Evolutionary conservation across 2,113 vertebrate genomes (phyloP).

Genomic region (Accipiter cooperii): DNA sequence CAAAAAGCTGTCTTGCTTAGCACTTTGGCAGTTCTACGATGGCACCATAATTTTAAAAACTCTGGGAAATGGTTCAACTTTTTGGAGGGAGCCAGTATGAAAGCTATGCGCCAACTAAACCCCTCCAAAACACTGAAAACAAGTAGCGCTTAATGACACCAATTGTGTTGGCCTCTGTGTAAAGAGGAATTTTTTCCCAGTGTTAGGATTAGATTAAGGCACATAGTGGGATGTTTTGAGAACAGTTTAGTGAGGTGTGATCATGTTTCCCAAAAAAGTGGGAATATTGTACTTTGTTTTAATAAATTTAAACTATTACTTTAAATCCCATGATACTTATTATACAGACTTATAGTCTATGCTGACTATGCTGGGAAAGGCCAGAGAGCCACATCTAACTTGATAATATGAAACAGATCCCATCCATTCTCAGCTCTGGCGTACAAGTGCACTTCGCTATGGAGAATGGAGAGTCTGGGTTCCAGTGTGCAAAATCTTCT

Average conservation of each 20-base stretch:
- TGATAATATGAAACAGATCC: slow-evolving; percentile 50
- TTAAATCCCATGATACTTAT: slow-evolving; percentile 36
- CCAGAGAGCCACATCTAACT: slow-evolving; percentile 30
- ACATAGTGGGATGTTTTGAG: slow-evolving; percentile 37
- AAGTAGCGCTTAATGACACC: background rate
- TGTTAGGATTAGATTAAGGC: slow-evolving; percentile 46
- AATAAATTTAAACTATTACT: slow-evolving; percentile 46
- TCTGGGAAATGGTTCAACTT: background rate
- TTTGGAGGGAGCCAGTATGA: background rate
- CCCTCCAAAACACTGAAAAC: background rate
- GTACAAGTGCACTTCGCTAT: background rate
- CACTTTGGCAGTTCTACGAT: background rate
- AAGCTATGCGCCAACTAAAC: background rate
- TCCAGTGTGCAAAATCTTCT: slow-evolving; percentile 15
- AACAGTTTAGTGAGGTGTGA: slow-evolving; percentile 53
- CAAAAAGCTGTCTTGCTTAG: background rate
- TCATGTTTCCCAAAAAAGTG: background rate
- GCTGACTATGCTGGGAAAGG: slow-evolving; percentile 41
- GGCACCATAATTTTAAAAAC: slow-evolving; percentile 11
- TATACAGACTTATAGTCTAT: background rate
- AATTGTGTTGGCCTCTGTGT: background rate
- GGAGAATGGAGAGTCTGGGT: background rate
- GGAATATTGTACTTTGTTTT: slow-evolving; percentile 22
- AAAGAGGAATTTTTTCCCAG: slow-evolving; percentile 25
- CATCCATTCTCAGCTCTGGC: slow-evolving; percentile 7